phyloP scores from a whole-genome alignment of 1,140 invertebrate genomes.

The Melitaea cinxia region DNA sequence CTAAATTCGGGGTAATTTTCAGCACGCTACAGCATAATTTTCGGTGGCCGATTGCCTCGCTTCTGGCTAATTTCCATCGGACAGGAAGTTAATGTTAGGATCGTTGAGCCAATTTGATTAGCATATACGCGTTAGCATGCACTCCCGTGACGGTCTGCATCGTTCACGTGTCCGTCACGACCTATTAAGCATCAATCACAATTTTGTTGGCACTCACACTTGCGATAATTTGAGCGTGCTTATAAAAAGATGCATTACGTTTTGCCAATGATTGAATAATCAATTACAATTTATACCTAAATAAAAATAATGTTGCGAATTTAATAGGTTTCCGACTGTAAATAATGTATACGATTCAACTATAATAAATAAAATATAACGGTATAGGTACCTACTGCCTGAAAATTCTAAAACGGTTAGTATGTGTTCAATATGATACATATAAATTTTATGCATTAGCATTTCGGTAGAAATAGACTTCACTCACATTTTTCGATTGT shows the following conservation, averaged over 20 bases:
- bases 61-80: slow-evolving; percentile 55
- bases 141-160: slow-evolving; percentile 43
- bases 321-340: not conserved
- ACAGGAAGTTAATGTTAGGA: slow-evolving; percentile 63
- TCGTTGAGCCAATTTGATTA: slow-evolving; percentile 54
- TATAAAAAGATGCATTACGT: slow-evolving; percentile 60
- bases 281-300: slow-evolving; percentile 38
- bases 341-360: not conserved
- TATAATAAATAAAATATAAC: no score
- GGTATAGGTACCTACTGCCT: no score
- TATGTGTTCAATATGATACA: no score
- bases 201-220: slow-evolving; percentile 67
- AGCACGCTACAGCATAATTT: slow-evolving; percentile 72
- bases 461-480: no score
- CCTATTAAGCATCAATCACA: slow-evolving; percentile 61
- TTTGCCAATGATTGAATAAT: slow-evolving; percentile 76
- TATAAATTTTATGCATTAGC: no score
- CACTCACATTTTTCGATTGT: no score
- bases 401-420: no score
- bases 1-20: slow-evolving; percentile 64
- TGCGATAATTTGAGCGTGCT: slow-evolving; percentile 67
- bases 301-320: not conserved
- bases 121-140: slow-evolving; percentile 42
- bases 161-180: slow-evolving; percentile 41
- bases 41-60: slow-evolving; percentile 57